phyloP scores from a whole-genome alignment of 2,113 vertebrate species.

The Ochotona princeps region DNA sequence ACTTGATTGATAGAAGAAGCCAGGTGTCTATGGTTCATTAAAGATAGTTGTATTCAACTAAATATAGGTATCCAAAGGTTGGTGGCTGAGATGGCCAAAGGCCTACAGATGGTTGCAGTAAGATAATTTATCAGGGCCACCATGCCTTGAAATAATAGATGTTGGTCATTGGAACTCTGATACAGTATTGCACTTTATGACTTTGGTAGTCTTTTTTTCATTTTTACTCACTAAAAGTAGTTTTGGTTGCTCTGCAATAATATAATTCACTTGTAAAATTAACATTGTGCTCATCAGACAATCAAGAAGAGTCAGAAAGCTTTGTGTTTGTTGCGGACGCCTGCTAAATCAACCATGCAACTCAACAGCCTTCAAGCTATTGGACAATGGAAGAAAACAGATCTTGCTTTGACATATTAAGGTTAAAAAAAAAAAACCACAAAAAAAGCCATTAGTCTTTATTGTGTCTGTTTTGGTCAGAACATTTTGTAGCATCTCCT shows the following conservation, averaged over 20 bases:
- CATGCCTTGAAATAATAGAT: not conserved
- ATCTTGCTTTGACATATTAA: slow-evolving; percentile 38
- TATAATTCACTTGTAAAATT: slow-evolving; percentile 19
- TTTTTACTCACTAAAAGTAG: not conserved
- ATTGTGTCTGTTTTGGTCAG: slow-evolving; percentile 70
- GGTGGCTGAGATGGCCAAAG: not conserved
- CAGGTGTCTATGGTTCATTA: slow-evolving; percentile 39
- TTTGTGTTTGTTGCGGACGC: slow-evolving; percentile 45
- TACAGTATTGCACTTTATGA: not conserved
- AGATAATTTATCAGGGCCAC: slow-evolving; percentile 12
- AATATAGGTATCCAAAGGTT: slow-evolving; percentile 38
- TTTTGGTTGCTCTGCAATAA: slow-evolving; percentile 23
- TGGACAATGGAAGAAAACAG: slow-evolving; percentile 63
- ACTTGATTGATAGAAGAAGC: slow-evolving; percentile 31
- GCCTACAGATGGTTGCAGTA: slow-evolving; percentile 53
- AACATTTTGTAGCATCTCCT: not conserved
- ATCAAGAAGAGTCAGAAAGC: not conserved
- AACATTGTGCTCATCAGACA: slow-evolving; percentile 37
- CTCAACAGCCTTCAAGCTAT: not conserved
- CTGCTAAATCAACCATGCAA: not conserved
- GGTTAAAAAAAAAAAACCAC: slow-evolving; percentile 48
- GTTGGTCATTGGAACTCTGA: not conserved
- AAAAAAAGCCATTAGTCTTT: slow-evolving; percentile 53
- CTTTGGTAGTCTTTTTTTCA: not conserved
- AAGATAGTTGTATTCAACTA: slow-evolving; percentile 53